phyloP scores from a whole-genome alignment of 1,140 invertebrate species.

The Uloborus diversus region DNA sequence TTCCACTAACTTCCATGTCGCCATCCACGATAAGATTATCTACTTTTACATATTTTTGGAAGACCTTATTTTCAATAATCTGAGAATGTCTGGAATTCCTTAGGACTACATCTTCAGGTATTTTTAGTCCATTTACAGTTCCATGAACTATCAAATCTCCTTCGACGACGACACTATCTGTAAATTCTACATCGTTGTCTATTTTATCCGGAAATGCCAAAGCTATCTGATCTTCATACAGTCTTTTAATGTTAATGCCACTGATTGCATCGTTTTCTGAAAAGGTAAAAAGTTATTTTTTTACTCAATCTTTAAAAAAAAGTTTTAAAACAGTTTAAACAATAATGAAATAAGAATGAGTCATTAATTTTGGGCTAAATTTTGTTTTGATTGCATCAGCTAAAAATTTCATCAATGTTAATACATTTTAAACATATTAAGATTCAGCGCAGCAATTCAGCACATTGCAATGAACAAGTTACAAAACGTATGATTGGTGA shows the following conservation, averaged over 20 bases:
- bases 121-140: neutral
- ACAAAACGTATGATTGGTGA: no score
- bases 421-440: no score
- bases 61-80: slow-evolving; percentile 13
- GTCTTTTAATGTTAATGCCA: neutral
- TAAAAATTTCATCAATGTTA: no score
- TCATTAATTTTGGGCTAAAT: no score
- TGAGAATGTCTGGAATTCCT: neutral
- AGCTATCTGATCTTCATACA: slow-evolving; percentile 1
- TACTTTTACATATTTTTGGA: neutral
- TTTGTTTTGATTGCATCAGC: no score
- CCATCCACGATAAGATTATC: slow-evolving; percentile 17
- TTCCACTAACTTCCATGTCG: neutral
- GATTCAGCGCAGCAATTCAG: no score
- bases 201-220: slow-evolving; percentile 10
- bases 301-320: no score
- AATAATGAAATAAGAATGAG: no score
- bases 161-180: slow-evolving; percentile 19
- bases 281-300: neutral
- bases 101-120: slow-evolving; percentile 36
- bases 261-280: slow-evolving; percentile 12
- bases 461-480: no score
- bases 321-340: no score
- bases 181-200: slow-evolving; percentile 10
- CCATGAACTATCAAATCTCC: slow-evolving; percentile 21